Evolutionary conservation across 1,140 invertebrate species (phyloP), one percentile per base, ranked within the genome.

Genomic region (Lasioglossum baleicum): DNA sequence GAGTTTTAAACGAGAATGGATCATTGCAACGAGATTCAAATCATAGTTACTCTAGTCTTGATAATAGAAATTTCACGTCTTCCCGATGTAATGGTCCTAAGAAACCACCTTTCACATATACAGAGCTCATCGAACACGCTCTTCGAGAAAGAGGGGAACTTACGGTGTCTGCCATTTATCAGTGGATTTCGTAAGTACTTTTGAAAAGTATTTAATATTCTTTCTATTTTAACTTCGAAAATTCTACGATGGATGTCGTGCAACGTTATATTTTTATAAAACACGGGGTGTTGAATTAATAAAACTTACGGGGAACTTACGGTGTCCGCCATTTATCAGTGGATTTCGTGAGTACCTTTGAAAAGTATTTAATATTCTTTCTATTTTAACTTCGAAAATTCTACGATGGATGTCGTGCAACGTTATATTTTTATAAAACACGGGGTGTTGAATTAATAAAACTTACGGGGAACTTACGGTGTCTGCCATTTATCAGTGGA

Each of bases 171-270:
- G 97, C 96, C 51, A 97, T 98, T 87, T 98, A 98, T 91, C 96
- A 97, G 82, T 98, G 97, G 97, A 98, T 98, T 84, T 97, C 97
- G 97, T 98, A 94, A 97, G 97, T 97, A 71, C n/a, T 60, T 60
- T 81, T 1, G 0, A 26, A 31, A 60, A 22, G 2, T 17, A 20
- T 20, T n/a, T n/a, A n/a, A 10, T 44, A 44, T 8, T 8, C 11
- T 44, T 8, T 44, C 11, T 44, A 7, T 8, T 44, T 44, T 44
- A 44, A 44, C 11, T 10, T 44, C 7, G 11, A n/a, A n/a, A n/a
- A n/a, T n/a, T n/a, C n/a, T n/a, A n/a, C n/a, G n/a, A n/a, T n/a
- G n/a, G n/a, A n/a, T n/a, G n/a, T n/a, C n/a, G n/a, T n/a, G n/a
- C n/a, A n/a, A n/a, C n/a, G n/a, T n/a, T n/a, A n/a, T n/a, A n/a